Base-by-base conservation (phyloP, 2,113 vertebrate species). In the Gulo gulo region DNA sequence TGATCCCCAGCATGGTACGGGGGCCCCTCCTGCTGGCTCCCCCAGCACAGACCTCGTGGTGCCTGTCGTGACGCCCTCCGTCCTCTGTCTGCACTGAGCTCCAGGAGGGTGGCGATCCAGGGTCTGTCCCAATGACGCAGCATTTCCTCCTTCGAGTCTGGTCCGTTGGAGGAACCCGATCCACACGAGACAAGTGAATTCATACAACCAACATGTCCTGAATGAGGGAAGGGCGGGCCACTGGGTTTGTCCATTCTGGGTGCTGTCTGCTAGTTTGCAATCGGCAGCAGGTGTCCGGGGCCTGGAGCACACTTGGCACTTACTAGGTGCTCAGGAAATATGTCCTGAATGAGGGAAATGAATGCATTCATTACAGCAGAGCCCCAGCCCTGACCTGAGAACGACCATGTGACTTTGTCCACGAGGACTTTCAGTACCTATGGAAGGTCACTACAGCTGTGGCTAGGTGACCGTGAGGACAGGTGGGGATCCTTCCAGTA, bases 271-370 rank as follows among this genome's bases (percentile, higher is more conserved):
- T 24, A 12, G n/a, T 26, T 50, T 52, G 1, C 7, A 13, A 10
- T 4, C 4, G 24, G 13, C 0, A 0, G 50, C 4, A n/a, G 84
- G 71, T 3, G 0, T 13, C 1, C 0, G 7, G 16, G 10, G 11
- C 31, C n/a, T 12, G 8, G n/a, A 14, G 10, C 82, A 36, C 16
- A 21, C 14, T 6, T 20, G 65, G 23, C 4, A 1, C 67, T 45
- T n/a, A 24, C 57, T 59, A 16, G 39, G 39, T 11, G 2, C 45
- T 74, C 6, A 0, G 61, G 0, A 31, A 57, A 21, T 5, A 2
- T 34, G 24, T 83, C 52, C 21, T 1, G 52, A 50, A 31, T 4
- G n/a, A 55, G 26, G 21, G 0, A 36, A 45, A 29, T 0, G 13
- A 76, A 26, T 1, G 39, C 10, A 8, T 6, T 71, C 5, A 7